Conservation (phyloP, 2,888 invertebrate genomes). For the Salticus scenicus region DNA sequence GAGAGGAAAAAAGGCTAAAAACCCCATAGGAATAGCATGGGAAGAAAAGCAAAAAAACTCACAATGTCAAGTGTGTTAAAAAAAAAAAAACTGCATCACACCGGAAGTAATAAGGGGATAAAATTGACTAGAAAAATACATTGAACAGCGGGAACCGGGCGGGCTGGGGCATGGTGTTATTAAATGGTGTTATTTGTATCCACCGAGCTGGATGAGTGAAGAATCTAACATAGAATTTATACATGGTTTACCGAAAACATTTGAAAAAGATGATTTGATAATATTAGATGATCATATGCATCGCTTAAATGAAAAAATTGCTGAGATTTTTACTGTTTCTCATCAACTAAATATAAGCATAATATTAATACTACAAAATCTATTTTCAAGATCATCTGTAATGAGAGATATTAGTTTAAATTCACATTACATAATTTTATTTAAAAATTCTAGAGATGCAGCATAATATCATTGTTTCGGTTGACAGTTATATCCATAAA, state of each 20-base stretch:
- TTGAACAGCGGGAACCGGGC: no score
- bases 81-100: no score
- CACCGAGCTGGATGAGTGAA: constrained; percentile 31
- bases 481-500: constrained; percentile 28
- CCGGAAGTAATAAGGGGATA: no score
- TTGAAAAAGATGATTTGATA: no score
- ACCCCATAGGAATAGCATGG: no score
- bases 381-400: constrained; percentile 12
- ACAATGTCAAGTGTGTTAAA: no score
- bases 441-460: constrained; percentile 48
- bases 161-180: not conserved
- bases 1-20: no score
- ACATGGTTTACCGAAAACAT: constrained; percentile 34
- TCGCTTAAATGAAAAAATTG: no score
- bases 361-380: constrained; percentile 45
- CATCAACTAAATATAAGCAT: constrained; percentile 39
- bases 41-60: no score
- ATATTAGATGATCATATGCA: no score
- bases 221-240: constrained; percentile 38
- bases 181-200: constrained; percentile 45
- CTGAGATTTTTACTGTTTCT: constrained; percentile 28
- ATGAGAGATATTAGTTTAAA: constrained; percentile 50
- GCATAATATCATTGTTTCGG: constrained; percentile 51
- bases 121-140: no score
- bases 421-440: constrained; percentile 45